Conservation (phyloP, 2,888 invertebrate genomes). For the Amphipyra tragopoginis region DNA sequence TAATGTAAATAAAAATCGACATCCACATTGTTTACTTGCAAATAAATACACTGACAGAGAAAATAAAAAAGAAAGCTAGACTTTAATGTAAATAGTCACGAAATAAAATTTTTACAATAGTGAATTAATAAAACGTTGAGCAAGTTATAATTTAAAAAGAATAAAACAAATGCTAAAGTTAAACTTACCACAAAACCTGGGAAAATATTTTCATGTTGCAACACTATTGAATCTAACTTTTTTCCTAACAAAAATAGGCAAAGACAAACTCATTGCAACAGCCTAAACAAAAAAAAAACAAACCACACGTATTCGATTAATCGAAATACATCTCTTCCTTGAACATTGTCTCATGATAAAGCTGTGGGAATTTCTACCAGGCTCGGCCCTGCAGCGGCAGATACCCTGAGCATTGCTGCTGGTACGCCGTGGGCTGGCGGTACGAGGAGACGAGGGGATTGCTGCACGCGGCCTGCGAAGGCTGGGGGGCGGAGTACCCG, state of each 20-base stretch:
- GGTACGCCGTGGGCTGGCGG: conserved; percentile 93
- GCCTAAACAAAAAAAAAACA: conserved; percentile 11
- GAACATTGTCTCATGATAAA: conserved; percentile 91
- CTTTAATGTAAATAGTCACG: not conserved
- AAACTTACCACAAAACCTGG: not conserved
- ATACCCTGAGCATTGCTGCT: conserved; percentile 95
- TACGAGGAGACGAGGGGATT: conserved; percentile 91
- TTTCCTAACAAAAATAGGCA: conserved; percentile 7
- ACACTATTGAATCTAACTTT: conserved; percentile 5
- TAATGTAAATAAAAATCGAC: not conserved
- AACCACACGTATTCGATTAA: conserved; percentile 70
- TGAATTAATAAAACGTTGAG: not conserved
- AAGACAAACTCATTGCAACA: conserved; percentile 1
- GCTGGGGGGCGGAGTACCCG: conserved; percentile 81
- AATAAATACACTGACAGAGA: not conserved
- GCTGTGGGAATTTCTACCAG: conserved; percentile 95
- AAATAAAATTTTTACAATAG: no score
- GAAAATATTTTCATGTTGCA: conserved; percentile 8
- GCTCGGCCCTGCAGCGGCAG: conserved; percentile 95
- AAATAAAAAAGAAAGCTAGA: not conserved
- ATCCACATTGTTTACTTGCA: not conserved
- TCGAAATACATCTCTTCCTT: conserved; percentile 90
- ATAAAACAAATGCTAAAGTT: not conserved
- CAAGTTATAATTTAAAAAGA: not conserved
- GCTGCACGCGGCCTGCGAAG: conserved; percentile 84